These are phyloP conservation scores for Nasonia giraulti DNA, from an alignment of 1,140 invertebrate genomes.

Conservation along the genomic window DNA sequence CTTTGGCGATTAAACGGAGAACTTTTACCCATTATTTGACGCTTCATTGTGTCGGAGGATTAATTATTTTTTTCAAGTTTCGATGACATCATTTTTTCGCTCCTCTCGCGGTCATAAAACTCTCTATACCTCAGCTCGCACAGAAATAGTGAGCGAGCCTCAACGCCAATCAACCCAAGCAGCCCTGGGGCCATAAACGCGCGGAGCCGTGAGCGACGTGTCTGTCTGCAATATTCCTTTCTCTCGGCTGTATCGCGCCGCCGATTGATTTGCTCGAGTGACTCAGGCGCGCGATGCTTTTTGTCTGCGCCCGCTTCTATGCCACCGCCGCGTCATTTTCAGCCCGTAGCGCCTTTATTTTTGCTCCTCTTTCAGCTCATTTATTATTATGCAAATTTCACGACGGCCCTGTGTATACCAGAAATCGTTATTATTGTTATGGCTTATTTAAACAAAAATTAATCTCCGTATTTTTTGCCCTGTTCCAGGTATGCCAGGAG, in stretches of 20 bases:
- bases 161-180: slow-evolving; percentile 66
- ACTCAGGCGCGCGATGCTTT: slow-evolving; percentile 21
- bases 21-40: neutral
- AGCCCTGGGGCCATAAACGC: slow-evolving; percentile 49
- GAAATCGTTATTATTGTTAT: neutral
- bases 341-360: neutral
- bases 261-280: slow-evolving; percentile 45
- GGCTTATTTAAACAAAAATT: neutral
- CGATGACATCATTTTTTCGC: slow-evolving; percentile 35
- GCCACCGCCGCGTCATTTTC: neutral
- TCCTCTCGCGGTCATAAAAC: slow-evolving; percentile 66
- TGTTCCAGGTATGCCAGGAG: slow-evolving; percentile 77
- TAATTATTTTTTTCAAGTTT: too few relatives aligned
- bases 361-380: neutral
- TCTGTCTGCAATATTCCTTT: neutral
- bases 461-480: neutral
- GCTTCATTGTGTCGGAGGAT: too few relatives aligned
- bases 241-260: neutral
- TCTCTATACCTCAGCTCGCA: slow-evolving; percentile 6
- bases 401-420: neutral
- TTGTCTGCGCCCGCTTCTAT: slow-evolving; percentile 5
- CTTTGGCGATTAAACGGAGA: neutral
- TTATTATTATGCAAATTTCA: slow-evolving; percentile 32
- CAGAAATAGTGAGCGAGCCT: slow-evolving; percentile 45
- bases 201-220: slow-evolving; percentile 53